These are phyloP conservation scores for Dichetophora obliterata DNA, from an alignment of 2,888 invertebrate genomes.

Conservation along the genomic window DNA sequence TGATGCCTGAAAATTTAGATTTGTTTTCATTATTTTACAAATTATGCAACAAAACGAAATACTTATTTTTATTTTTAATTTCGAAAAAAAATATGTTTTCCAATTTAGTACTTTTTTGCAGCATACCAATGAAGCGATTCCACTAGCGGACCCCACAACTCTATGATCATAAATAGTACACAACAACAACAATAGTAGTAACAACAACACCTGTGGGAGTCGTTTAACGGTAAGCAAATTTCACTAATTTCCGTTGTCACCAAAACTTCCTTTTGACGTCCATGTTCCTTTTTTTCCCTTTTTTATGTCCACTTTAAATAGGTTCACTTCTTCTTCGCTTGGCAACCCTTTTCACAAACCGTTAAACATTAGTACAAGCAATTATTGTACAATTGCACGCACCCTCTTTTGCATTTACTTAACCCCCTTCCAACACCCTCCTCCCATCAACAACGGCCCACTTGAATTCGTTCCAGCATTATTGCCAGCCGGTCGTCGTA, in stretches of 20 bases:
- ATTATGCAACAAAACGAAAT: background rate
- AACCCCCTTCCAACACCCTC: background rate
- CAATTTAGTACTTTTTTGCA: background rate
- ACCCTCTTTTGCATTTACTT: background rate
- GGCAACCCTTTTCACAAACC: conserved; percentile 45
- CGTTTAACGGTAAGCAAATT: conserved; percentile 42
- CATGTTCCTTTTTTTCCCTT: background rate
- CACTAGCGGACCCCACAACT: background rate
- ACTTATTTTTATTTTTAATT: background rate
- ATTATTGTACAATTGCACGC: conserved; percentile 36
- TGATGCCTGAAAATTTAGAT: background rate
- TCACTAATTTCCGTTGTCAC: conserved; percentile 44
- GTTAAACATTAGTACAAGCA: conserved; percentile 39
- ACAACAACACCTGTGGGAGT: conserved; percentile 45
- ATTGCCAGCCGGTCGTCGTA: too few species aligned
- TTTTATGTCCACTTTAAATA: conserved; percentile 12
- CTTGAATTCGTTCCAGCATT: background rate
- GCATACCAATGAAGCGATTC: background rate
- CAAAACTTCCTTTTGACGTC: conserved; percentile 13
- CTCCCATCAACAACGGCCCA: background rate
- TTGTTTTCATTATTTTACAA: background rate
- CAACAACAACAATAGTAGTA: too few species aligned
- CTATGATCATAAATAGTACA: too few species aligned
- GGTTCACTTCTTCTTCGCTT: background rate
- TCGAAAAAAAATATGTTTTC: too few species aligned